Evolutionary conservation across 2,888 invertebrate species (phyloP), one percentile per base, ranked within the genome.

Genomic region (Drosophila birchii): DNA sequence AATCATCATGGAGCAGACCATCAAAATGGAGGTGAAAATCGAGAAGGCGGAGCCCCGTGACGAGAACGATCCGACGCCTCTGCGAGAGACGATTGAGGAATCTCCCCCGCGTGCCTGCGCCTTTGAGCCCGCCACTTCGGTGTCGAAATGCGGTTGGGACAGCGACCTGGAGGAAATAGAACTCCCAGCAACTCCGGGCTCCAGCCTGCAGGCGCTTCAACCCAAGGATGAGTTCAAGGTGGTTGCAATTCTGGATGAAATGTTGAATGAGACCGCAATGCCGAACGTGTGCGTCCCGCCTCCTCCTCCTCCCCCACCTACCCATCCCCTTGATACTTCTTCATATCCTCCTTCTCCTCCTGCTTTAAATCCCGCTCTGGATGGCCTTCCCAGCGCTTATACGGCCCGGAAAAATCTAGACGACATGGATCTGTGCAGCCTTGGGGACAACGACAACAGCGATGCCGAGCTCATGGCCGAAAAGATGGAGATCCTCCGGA

Each of bases 361-460:
- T 12, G 5, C 18, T 20, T 5, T 14, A 0, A 51, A 5, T 2
- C 5, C 14, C 14, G 14, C 2, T 14, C 7, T 12, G 7, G 43
- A 58, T 14, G 53, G 20, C 14, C 11, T 73, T 20, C 47, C 75
- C 1, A 66, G 68, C 38, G 36, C 34, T 11, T 74, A 54, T 32
- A 26, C 51, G 12, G 29, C 23, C 0, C 23, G 45, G 11, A 47
- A 75, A 0, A 41, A 26, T 12, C 36, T 60, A 2, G 45, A 76
- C 14, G 57, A 61, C 5, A 76, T 76, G 74, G 60, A 76, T 36
- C 38, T 68, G 23, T 75, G 47, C 36, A 43, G 43, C 7, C 51
- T 23, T 0, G 36, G 51, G 5, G 38, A 45, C 8, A 18, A 14
- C 11, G 61, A 23, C 0, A 61, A 23, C 0, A 61, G 14, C 14